Base-by-base conservation (phyloP, 2,888 invertebrate species). In the Callimorpha dominula region DNA sequence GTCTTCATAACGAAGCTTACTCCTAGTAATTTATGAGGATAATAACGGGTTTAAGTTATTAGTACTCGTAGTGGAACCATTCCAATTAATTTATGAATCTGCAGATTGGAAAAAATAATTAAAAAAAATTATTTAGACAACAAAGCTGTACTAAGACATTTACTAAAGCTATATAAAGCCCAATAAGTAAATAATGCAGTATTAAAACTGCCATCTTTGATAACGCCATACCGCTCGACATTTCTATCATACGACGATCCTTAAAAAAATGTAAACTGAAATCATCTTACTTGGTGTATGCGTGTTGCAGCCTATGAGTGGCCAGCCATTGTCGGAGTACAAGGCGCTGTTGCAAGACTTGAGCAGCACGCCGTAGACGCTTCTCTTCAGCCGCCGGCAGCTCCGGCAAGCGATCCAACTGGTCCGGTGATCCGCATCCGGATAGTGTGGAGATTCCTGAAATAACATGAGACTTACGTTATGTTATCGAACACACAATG, bases 311-410 rank as follows among this genome's bases (percentile, higher is more conserved):
- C 63, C 96, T 96, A 91, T 97, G 97, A 82, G 97, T 97, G 82
- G 96, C 96, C 77, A 98, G 96, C 98, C 98, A 98, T 96, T 98
- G 98, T 46, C 98, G 97, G 84, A 98, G 96, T 82, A 98, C 97
- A 75, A 98, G 96, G 78, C 98, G 96, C 91, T 98, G 98, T 92
- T 98, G 98, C 86, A 98, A 95, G 80, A 97, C 96, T 76, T 97
- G 96, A 11, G 98, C 98, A 12, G 98, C 98, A 65, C 98, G 96
- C 84, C 98, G 98, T 78, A 98, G 95, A 68, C 98, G 96, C 92
- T 97, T 97, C 92, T 98, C 98, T 93, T 98, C 98, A 75, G 97
- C 97, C 67, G 97, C 97, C 81, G 98, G 98, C 87, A 98, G 94
- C 95, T 98, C 98, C 52, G 98, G 98, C 85, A 98, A 94, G 74